phyloP scores from a whole-genome alignment of 2,797 vertebrate species.

The Clarias platycephalus region DNA sequence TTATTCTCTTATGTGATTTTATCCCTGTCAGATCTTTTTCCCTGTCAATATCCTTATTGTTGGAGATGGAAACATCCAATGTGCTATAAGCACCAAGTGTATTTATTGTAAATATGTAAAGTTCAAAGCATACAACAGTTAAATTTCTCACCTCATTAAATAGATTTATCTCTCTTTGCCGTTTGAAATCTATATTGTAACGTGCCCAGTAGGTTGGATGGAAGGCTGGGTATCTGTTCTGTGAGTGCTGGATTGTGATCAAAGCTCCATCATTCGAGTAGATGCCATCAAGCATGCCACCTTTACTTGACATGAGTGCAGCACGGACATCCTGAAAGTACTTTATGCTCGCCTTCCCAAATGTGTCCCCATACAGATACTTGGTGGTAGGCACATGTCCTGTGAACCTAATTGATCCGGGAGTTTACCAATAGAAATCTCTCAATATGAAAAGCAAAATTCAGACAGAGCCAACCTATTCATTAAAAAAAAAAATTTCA shows the following conservation, averaged over 20 bases:
- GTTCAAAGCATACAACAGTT: background rate
- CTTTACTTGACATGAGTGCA: constrained; percentile 50
- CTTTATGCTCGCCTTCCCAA: constrained; percentile 61
- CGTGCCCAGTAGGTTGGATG: constrained; percentile 54
- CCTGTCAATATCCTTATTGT: background rate
- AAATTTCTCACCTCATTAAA: constrained; percentile 68
- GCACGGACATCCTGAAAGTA: constrained; percentile 64
- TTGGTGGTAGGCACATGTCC: constrained; percentile 60
- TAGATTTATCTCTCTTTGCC: constrained; percentile 56
- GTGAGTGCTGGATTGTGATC: background rate
- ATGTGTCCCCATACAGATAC: constrained; percentile 62
- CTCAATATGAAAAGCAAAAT: background rate
- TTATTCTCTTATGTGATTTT: background rate
- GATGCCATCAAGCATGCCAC: constrained; percentile 65
- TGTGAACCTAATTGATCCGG: constrained; percentile 50
- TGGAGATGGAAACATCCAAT: background rate
- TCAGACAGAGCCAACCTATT: background rate
- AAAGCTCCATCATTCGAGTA: constrained; percentile 51
- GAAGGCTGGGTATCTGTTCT: constrained; percentile 35
- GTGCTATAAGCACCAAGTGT: background rate
- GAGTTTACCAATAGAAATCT: background rate
- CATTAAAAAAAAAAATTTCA: too few species aligned
- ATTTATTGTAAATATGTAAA: background rate
- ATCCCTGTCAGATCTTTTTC: background rate
- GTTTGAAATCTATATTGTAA: constrained; percentile 61